Base-by-base conservation (phyloP, 2,888 invertebrate species). In the Cremastinae sp. region DNA sequence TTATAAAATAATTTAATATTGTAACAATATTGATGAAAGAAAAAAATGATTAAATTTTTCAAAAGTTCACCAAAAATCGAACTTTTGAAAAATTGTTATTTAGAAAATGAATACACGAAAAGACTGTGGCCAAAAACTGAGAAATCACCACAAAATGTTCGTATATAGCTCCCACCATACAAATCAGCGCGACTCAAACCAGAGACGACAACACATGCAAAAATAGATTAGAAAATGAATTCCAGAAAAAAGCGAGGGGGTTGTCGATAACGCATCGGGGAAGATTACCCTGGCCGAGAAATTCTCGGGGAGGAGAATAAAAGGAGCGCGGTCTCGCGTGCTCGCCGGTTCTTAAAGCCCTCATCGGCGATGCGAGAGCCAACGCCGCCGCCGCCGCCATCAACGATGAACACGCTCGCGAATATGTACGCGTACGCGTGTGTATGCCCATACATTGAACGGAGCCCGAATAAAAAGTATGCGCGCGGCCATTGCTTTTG, bases 311-410 rank as follows among this genome's bases (percentile, higher is more conserved):
- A 56, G 72, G 51, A 51, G 28, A 12, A 69, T 55, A 68, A 51
- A 66, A 64, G 41, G 65, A 64, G 45, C 45, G 68, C 45, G 68
- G 59, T 70, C 74, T 71, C 76, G 81, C 80, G 81, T 82, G 83
- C 58, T 66, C 76, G 79, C 79, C 78, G 79, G 79, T 82, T 79
- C 79, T 76, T n/a, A 72, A 79, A 78, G 74, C 65, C 72, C 77
- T 49, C 65, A 58, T 66, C 47, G 43, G 14, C 49, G 53, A 22
- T 37, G 56, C 20, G 55, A 41, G 64, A 65, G 61, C 66, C 58
- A 49, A 75, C 58, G 62, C 64, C 37, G 74, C 51, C 75, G 70
- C 66, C 53, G 51, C 39, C 65, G 28, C 28, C 28, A 28, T 28
- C 28, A 28, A 28, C 2, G 2, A 28, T n/a, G n/a, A n/a, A 56